Conservation (phyloP, 1,140 invertebrate genomes). For the Colletes latitarsis region DNA sequence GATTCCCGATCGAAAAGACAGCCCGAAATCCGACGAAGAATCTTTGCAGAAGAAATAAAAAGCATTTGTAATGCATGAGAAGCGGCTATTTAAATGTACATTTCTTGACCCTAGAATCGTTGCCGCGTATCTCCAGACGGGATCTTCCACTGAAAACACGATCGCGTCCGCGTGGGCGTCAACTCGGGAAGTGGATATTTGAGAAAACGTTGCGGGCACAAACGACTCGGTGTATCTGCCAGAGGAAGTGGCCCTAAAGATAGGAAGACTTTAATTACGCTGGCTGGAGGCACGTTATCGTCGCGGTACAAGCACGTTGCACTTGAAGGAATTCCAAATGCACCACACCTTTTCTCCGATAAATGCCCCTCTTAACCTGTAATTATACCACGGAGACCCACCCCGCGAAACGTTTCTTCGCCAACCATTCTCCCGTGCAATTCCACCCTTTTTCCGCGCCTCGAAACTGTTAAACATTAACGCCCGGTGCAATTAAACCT, state of each 20-base stretch:
- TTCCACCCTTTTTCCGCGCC: background rate
- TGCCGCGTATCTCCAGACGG: background rate
- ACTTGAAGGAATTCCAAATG: slow-evolving; percentile 32
- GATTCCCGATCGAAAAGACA: too few relatives aligned
- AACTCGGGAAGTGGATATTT: slow-evolving; percentile 37
- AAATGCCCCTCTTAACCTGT: slow-evolving; percentile 11
- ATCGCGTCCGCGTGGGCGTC: slow-evolving; percentile 8
- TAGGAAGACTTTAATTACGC: slow-evolving; percentile 37
- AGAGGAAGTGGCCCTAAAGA: slow-evolving; percentile 27
- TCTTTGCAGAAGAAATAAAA: too few relatives aligned
- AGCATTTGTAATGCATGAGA: background rate
- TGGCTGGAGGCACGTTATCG: slow-evolving; percentile 8
- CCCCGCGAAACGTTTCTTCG: background rate
- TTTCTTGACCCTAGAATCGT: background rate
- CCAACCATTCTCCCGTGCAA: background rate
- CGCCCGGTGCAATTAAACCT: too few relatives aligned
- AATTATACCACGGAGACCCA: background rate
- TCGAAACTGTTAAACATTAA: background rate
- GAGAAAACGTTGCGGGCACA: slow-evolving; percentile 16
- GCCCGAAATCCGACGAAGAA: too few relatives aligned
- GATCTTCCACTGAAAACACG: background rate
- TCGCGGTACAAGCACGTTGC: slow-evolving; percentile 17
- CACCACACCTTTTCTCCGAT: background rate
- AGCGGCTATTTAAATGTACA: slow-evolving; percentile 8
- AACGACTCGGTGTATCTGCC: slow-evolving; percentile 9